Conservation (phyloP, 2,797 vertebrate species). For the Nothura maculosa region DNA sequence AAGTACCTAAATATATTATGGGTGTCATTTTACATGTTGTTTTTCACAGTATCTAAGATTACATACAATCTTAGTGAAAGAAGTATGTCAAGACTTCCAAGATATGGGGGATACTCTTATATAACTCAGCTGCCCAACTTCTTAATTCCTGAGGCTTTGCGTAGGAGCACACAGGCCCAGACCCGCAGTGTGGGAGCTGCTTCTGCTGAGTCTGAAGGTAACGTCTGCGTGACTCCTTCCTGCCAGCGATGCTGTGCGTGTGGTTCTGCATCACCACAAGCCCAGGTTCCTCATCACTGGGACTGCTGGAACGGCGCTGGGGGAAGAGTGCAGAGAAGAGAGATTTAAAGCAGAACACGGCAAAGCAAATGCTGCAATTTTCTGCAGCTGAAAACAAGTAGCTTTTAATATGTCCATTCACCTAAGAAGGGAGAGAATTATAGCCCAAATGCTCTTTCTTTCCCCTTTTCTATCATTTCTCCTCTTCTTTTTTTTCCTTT, state of each 20-base stretch:
- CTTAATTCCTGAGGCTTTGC: slow-evolving; percentile 16
- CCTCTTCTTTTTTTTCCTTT: slow-evolving; percentile 78
- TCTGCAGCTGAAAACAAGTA: slow-evolving; percentile 93
- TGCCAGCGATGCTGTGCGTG: slow-evolving; percentile 7
- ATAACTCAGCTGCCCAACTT: not conserved
- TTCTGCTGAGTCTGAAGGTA: slow-evolving; percentile 2
- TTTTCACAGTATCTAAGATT: not conserved
- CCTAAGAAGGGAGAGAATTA: slow-evolving; percentile 90
- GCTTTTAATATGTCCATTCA: slow-evolving; percentile 91
- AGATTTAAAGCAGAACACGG: slow-evolving; percentile 78
- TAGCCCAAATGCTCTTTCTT: slow-evolving; percentile 78
- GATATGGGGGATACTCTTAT: not conserved
- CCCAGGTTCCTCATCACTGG: slow-evolving; percentile 70
- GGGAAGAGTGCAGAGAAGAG: slow-evolving; percentile 65
- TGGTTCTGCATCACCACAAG: slow-evolving; percentile 69
- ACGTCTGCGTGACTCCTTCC: slow-evolving; percentile 3
- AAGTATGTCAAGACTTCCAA: not conserved
- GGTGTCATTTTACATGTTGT: not conserved
- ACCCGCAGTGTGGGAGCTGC: not conserved
- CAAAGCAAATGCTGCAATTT: slow-evolving; percentile 89
- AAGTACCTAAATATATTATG: not conserved
- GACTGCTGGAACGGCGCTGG: slow-evolving; percentile 71
- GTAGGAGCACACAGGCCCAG: rapidly evolving
- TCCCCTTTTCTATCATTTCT: slow-evolving; percentile 62
- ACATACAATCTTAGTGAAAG: not conserved